Conservation (phyloP, 1,140 invertebrate genomes). For the Rhagoletis pomonella region DNA sequence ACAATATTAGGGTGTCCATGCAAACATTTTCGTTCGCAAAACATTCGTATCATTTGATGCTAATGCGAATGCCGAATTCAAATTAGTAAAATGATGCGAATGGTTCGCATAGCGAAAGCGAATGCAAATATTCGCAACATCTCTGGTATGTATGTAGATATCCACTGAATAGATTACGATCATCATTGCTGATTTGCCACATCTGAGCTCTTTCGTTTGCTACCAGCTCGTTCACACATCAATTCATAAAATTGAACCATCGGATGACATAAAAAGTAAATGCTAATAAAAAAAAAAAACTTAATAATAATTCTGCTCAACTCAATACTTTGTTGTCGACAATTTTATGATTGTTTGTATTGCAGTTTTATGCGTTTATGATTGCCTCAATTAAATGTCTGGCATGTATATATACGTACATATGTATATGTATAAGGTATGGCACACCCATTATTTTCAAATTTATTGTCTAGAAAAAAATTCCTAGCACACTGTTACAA, state of each 20-base stretch:
- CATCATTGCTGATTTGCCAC: constrained; percentile 4
- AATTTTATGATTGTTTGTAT: constrained; percentile 28
- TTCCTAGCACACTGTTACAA: neutral
- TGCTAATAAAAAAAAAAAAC: neutral
- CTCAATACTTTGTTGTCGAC: neutral
- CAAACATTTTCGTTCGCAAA: too few species aligned
- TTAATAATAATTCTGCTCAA: neutral
- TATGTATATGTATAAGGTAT: too few species aligned
- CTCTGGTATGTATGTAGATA: too few species aligned
- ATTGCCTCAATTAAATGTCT: constrained; percentile 32
- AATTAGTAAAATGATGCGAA: too few species aligned
- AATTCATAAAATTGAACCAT: neutral
- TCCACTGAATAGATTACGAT: neutral
- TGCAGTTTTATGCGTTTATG: constrained; percentile 31
- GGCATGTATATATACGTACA: neutral
- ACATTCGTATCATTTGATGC: too few species aligned
- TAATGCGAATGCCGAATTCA: too few species aligned
- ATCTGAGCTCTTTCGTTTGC: neutral
- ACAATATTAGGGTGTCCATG: too few species aligned
- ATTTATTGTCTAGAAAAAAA: neutral
- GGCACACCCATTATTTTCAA: neutral
- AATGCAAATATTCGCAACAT: too few species aligned
- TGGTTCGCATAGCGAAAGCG: too few species aligned
- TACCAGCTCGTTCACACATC: neutral
- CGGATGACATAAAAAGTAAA: neutral